Conservation (phyloP, 2,888 invertebrate species). For the Lycophotia porphyrea region DNA sequence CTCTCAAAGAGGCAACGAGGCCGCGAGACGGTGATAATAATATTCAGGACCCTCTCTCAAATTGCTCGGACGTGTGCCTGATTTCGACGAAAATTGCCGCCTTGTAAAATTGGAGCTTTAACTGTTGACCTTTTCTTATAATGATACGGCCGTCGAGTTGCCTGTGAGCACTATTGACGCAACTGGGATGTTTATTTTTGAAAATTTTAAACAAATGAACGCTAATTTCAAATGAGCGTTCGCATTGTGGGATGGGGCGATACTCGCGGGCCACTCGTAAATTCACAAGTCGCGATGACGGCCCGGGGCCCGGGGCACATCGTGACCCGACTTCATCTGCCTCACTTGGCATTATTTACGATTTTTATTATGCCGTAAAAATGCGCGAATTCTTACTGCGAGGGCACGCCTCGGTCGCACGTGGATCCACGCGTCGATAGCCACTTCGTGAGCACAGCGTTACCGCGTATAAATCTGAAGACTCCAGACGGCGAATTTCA, state of each 20-base stretch:
- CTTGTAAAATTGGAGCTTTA: slow-evolving; percentile 76
- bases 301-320: slow-evolving; percentile 82
- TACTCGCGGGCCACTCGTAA: slow-evolving; percentile 82
- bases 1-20: slow-evolving; percentile 75
- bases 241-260: slow-evolving; percentile 76
- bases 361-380: slow-evolving; percentile 89
- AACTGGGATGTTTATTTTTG: slow-evolving; percentile 51
- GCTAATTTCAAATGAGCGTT: slow-evolving; percentile 74
- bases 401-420: slow-evolving; percentile 83
- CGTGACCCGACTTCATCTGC: slow-evolving; percentile 86
- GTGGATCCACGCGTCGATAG: slow-evolving; percentile 88
- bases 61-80: slow-evolving; percentile 81
- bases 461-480: slow-evolving; percentile 69
- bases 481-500: slow-evolving; percentile 57
- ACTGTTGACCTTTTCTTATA: slow-evolving; percentile 79
- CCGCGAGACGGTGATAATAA: slow-evolving; percentile 75
- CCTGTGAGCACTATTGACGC: slow-evolving; percentile 64
- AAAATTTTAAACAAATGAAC: slow-evolving; percentile 63
- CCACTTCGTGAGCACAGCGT: slow-evolving; percentile 80
- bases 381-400: slow-evolving; percentile 85
- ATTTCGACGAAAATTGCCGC: slow-evolving; percentile 76
- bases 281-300: slow-evolving; percentile 86
- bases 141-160: slow-evolving; percentile 68
- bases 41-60: slow-evolving; percentile 80
- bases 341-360: slow-evolving; percentile 86